A percentile compares a stretch with the other conserved stretches of the same genome.
These are phyloP conservation scores for Rhea pennata DNA, from an alignment of 2,113 vertebrate species.

Conservation along the genomic window DNA sequence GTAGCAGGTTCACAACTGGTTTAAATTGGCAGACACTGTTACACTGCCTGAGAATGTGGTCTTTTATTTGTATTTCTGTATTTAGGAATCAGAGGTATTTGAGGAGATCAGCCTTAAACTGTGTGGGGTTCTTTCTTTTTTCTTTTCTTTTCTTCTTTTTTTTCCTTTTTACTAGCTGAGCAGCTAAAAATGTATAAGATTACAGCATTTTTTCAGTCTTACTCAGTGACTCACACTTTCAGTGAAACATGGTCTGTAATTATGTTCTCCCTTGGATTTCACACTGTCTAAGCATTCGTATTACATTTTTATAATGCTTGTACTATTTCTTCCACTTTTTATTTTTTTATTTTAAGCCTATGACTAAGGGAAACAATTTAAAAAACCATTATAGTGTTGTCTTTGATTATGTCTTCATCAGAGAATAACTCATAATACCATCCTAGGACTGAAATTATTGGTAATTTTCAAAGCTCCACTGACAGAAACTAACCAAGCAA, in stretches of 20 bases:
- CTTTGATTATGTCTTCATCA: slow-evolving; percentile 22
- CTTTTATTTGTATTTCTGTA: not conserved
- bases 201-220: not conserved
- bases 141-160: not conserved
- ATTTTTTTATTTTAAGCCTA: slow-evolving; percentile 56
- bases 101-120: not conserved
- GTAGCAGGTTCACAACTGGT: not conserved
- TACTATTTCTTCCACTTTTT: not conserved
- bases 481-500: slow-evolving; percentile 5
- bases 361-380: slow-evolving; percentile 59
- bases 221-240: slow-evolving; percentile 5
- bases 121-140: not conserved
- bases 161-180: not conserved
- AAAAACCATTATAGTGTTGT: slow-evolving; percentile 26
- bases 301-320: slow-evolving; percentile 19
- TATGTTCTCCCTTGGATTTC: slow-evolving; percentile 21
- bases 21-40: accelerated
- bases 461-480: slow-evolving; percentile 11
- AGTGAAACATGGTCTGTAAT: slow-evolving; percentile 34
- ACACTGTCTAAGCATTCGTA: slow-evolving; percentile 23
- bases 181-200: not conserved
- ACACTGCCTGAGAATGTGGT: no score
- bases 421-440: not conserved
- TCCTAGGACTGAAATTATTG: slow-evolving; percentile 4
- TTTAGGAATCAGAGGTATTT: not conserved